Percentiles rank a stretch among this genome's conserved stretches.
Evolutionary conservation across 2,888 invertebrate genomes (phyloP).

Genomic region (Calameuta pallipes): DNA sequence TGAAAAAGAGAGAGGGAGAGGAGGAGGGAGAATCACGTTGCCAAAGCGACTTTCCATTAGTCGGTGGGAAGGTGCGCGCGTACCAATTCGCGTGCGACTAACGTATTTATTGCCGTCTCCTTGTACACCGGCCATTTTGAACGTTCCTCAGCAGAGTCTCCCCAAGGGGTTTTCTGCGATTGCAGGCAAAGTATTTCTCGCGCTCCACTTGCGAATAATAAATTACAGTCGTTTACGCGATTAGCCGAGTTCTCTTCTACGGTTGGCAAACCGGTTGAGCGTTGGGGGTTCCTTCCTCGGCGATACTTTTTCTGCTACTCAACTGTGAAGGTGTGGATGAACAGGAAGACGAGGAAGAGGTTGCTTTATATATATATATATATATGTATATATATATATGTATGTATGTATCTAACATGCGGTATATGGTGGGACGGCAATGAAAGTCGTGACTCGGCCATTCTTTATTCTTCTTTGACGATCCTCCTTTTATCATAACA

Average conservation of each 20-base stretch:
- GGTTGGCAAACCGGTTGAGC: not conserved
- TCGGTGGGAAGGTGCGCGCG: not conserved
- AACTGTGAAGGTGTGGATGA: not conserved
- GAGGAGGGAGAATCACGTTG: not conserved
- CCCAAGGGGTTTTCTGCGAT: conserved; percentile 18
- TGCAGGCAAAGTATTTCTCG: conserved; percentile 19
- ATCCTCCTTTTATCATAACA: not conserved
- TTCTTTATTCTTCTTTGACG: not conserved
- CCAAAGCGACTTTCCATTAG: conserved; percentile 16
- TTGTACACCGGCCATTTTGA: conserved; percentile 7
- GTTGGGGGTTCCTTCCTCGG: not conserved
- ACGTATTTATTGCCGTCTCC: conserved; percentile 11
- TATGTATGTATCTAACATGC: not conserved
- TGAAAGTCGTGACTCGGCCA: conserved; percentile 40
- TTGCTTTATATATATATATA: too few relatives aligned
- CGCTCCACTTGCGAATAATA: conserved; percentile 32
- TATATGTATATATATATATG: too few relatives aligned
- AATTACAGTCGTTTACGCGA: conserved; percentile 29
- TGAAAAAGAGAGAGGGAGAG: not conserved
- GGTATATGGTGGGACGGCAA: conserved; percentile 13
- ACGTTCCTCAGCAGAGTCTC: conserved; percentile 20
- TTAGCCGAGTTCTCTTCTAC: conserved; percentile 14
- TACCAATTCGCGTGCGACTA: not conserved
- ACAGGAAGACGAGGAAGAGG: not conserved
- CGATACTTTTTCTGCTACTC: not conserved